Percentiles rank a stretch among this genome's conserved stretches.
Conservation (phyloP, 1,140 invertebrate species). For the Neotoxoptera formosana region DNA sequence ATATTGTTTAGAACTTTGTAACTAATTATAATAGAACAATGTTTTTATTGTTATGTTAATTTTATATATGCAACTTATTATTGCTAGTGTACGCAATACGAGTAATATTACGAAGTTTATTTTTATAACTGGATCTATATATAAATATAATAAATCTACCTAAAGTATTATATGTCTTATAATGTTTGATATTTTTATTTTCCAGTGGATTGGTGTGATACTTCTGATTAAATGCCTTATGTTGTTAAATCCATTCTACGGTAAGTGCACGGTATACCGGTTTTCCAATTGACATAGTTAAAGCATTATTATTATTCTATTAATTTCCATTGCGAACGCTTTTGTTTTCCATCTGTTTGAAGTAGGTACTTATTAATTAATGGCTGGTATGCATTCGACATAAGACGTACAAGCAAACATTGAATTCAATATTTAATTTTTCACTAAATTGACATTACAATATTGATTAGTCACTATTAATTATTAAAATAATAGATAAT, state of each 20-base stretch:
- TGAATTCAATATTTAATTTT: not conserved
- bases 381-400: not conserved
- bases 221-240: not conserved
- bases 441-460: no score
- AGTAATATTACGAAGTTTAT: not conserved
- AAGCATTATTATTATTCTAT: not conserved
- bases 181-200: not conserved
- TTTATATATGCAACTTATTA: no score
- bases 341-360: not conserved
- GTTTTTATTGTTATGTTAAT: no score
- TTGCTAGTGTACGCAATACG: not conserved
- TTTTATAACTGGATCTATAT: not conserved
- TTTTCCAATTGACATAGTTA: not conserved
- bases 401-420: not conserved
- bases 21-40: no score
- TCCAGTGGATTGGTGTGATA: slow-evolving; percentile 6
- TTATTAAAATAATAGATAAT: not conserved
- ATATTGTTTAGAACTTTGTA: no score
- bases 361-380: not conserved
- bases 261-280: not conserved
- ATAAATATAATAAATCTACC: no score
- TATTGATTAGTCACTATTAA: not conserved
- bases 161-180: no score
- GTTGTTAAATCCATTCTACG: not conserved
- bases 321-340: not conserved